Base-by-base conservation (phyloP, 2,888 invertebrate species). In the Automeris io region DNA sequence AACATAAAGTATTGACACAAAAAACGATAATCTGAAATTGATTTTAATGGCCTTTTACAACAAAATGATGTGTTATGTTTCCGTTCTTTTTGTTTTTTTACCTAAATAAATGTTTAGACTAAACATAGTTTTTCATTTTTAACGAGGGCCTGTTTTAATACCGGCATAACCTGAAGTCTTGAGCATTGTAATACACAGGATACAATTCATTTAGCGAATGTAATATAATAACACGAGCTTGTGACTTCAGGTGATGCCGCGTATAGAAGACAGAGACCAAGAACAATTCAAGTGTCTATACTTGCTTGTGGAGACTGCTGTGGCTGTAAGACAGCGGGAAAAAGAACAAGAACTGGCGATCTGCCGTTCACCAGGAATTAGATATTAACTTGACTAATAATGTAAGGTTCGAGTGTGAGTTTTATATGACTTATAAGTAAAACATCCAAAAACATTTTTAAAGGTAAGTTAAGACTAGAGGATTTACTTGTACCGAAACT, bases 271-370 rank as follows among this genome's bases (percentile, higher is more conserved):
- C 36, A 43, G 51, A 5, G 76, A 75, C 29, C 55, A 54, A 23
- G 80, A 81, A 42, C 59, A 78, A 57, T 81, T 82, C 70, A 78
- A 73, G 59, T 76, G 78, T 42, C 57, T 82, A 21, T 74, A 81
- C 39, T 67, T 82, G 18, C 64, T 82, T 11, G 77, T 80, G 49
- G 80, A 82, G 57, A 78, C 81, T 0, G 81, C 81, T 0, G 74
- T 81, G 13, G 79, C 80, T 4, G 81, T 81, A 22, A 70, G 80
- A 2, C 78, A 78, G 54, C 60, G 72, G 40, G 81, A 81, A 54
- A 70, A 65, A 49, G 76, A 80, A 38, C 74, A 75, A 25, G 39
- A 39, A 11, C 16, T 32, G 9, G 37, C 23, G 1, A n/a, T 37
- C 8, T 37, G n/a, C 5, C 11, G 31, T 23, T 19, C 22, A 3